Evolutionary conservation across 2,888 invertebrate genomes (phyloP), one percentile per base, ranked within the genome.

Genomic region (Drosophila mulleri): DNA sequence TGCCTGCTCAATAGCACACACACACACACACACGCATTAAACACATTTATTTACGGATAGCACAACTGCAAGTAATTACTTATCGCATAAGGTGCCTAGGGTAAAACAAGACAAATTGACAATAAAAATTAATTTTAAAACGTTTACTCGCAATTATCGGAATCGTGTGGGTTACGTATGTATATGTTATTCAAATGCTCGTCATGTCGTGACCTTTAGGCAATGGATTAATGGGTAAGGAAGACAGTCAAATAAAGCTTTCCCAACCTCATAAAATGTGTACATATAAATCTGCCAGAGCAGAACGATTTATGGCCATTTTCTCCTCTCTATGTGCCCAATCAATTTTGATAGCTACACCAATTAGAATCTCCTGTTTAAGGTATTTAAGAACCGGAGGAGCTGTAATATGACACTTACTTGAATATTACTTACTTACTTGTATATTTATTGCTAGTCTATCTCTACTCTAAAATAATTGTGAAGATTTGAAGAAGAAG

Each of bases 1-100:
- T 78, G 79, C 64, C 66, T 56, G 61, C 54, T 52, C 26, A 9
- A 39, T 29, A 32, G 23, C 56, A 62, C 45, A 14, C 26, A 60
- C 39, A 47, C 26, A 26, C 5, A 26, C 26, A 41, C 18, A 18
- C 26, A 20, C 20, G 26, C 8, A 23, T 45, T 16, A 16, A 45
- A 23, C 23, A 3, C 35, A 53, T 53, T 53, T 16, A 37, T 53
- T 53, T 53, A 50, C 20, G 50, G 14, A 14, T 20, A 18, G 7
- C 50, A 14, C 35, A 50, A 50, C 50, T 32, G 37, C 16, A 53
- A 16, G 16, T n/a, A 53, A 53, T 37, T 53, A 8, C 20, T 20
- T 35, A 35, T 37, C 41, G 41, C 41, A 52, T 0, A 35, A 52
- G 35, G 14, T 8, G 9, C 14, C 35, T 3, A 18, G 29, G 29